Base-by-base conservation (phyloP, 2,113 vertebrate genomes). In the Macroglossus sobrinus region DNA sequence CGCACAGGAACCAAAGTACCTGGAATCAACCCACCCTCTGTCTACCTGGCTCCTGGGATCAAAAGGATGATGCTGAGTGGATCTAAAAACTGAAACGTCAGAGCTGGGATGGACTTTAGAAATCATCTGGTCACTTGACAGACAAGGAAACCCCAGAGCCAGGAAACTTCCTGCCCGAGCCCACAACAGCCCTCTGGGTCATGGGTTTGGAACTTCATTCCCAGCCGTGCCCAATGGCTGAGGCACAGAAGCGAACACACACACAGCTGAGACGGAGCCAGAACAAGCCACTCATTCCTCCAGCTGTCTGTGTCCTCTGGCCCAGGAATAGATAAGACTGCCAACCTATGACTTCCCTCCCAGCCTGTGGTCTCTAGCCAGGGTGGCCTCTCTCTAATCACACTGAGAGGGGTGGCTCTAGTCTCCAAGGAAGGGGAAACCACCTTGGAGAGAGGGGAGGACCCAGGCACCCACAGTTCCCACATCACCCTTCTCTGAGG, bases 161-260 rank as follows among this genome's bases (percentile, higher is more conserved):
- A 15, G 40, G 74, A 69, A 92, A 84, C 69, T 89, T 89, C 88
- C 81, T 81, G 81, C 53, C 89, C 75, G 74, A 24, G 78, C 43
- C 78, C 55, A 71, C 4, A 30, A 84, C 69, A 78, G 64, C 26
- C 71, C 68, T 90, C 87, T 18, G 35, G 55, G 94, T 93, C 85
- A 93, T 30, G 12, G 53, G 82, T 93, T 93, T 82, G n/a, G 35
- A 64, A 89, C 72, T 40, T 94, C 33, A 68, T 84, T 88, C 71
- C 45, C 78, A 38, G 85, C 74, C 71, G 40, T 1, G 30, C 88
- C 74, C 76, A 90, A 33, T 55, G 47, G 30, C 47, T 22, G 35
- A 78, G 24, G 14, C 55, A 40, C 8, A 28, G 63, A 84, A 3
- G 21, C 38, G 28, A 61, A 47, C 18, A 18, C 38, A 82, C 84